Base-by-base conservation (phyloP, 2,113 vertebrate species). In the Crotalus helleri region DNA sequence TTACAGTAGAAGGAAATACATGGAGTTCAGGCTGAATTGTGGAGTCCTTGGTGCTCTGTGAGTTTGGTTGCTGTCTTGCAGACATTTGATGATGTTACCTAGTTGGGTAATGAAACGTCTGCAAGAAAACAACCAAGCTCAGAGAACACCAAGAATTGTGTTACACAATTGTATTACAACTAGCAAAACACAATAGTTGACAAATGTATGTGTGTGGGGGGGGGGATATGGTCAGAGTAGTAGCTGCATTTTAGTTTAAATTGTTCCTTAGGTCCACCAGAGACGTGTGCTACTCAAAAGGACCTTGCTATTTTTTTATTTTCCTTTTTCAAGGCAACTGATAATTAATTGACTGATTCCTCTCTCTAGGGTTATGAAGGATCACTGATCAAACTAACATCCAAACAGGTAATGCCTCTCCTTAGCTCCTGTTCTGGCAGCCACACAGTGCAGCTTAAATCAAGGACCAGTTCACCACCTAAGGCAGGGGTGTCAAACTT, bases 381-480 rank as follows among this genome's bases (percentile, higher is more conserved):
- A 94, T 99, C 99, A 96, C 98, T 99, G 97, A 99, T 99, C 98
- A 99, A 99, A 97, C 98, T 99, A 97, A 99, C 99, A 58, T 99
- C 99, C 93, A 99, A 99, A 98, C 99, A 99, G 99, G 99, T 99
- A 98, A 95, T 23, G 94, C 58, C 74, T 85, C 55, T 29, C 33
- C 92, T 3, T 49, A 93, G 54, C 91, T 88, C 21, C 23, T 26
- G 7, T 59, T 1, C 44, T 93, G 90, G 64, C 94, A 91, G 15
- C 33, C 26, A 4, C 46, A 87, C 53, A 9, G 13, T 74, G 0
- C 44, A 64, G 87, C 91, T 81, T 46, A 29, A 17, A 44, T 59
- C 9, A 23, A 57, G 17, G 17, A 15, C 61, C 54, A 55, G 87
- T 21, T 91, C 23, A 39, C n/a, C 39, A 64, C 51, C 87, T 87